Base-by-base conservation (phyloP, 2,113 vertebrate genomes). In the Todiramphus chloris region DNA sequence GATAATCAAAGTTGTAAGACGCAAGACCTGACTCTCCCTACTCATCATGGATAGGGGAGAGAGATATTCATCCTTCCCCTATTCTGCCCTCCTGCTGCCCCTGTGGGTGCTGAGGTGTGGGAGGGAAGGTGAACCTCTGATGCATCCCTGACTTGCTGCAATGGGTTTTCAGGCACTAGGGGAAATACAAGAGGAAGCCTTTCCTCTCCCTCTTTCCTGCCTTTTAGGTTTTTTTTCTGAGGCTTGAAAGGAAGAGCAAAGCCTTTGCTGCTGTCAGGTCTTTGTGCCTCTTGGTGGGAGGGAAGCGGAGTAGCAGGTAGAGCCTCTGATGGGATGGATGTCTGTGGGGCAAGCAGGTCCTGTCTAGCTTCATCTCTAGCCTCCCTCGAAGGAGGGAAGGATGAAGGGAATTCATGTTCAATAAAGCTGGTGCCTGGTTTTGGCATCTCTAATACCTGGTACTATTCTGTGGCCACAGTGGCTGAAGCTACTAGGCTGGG, bases 81-180 rank as follows among this genome's bases (percentile, higher is more conserved):
- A 3, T 7, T 27, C 33, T 1, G 2, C n/a, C 46, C 16, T n/a
- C 23, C 41, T 2, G 11, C 27, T 78, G 74, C n/a, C 6, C 2
- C 48, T 39, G 6, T 7, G 58, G 59, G 30, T 60, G 64, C 41
- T 19, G 56, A 64, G 63, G 44, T 0, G 5, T 10, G 67, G 16
- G 21, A 35, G 35, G 35, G 31, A 41, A 41, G 31, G 8, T 0
- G 5, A 76, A 39, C 37, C 25, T 41, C 9, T 9, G 11, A 44
- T 5, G 3, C 2, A 3, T 39, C 41, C 30, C 67, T 0, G 2
- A 5, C 33, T 14, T 56, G 12, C 27, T 46, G 25, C 0, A 0
- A 28, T 0, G 3, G 37, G 39, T 19, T 20, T 69, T 44, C 64
- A 33, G 27, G 14, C 12, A 13, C 0, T 0, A 85, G 44, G 37